Evolutionary conservation across 2,797 vertebrate species (phyloP), one percentile per base, ranked within the genome.

Genomic region (Anniella stebbinsi): DNA sequence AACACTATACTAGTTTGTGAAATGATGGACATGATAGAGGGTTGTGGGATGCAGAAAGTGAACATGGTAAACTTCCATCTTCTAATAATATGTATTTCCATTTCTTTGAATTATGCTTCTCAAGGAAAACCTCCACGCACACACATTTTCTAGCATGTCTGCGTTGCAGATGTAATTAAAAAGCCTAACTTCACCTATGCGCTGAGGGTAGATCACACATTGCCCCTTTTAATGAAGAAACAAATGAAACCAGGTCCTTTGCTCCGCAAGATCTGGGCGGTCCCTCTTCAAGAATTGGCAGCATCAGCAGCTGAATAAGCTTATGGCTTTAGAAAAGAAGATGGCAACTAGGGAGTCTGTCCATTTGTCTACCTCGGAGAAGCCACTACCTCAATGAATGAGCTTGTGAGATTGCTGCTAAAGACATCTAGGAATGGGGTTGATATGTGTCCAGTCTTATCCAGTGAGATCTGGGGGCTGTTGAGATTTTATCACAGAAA

Each of bases 11-110:
- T 91, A 85, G 85, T 86, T 89, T 87, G 66, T 91, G 38, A 84
- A 84, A 84, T 84, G 81, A 92, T 41, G n/a, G 78, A 36, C 33
- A 84, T 84, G 88, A 92, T 88, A 87, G 88, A 96, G 45, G 88
- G 23, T 90, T 80, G 88, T 93, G 88, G 84, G 91, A 1, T 28
- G 0, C 0, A 2, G 70, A 88, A 94, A 94, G 36, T 1, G 0
- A 33, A 93, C 51, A 93, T 66, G 86, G 2, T 38, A 77, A 89
- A 90, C 92, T 90, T 84, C 87, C 33, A 90, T 88, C 77, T 73
- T 81, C 83, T 84, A 85, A 28, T 76, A 94, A 93, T 66, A 80
- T 13, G 73, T 69, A 45, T 85, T 92, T 92, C 84, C 88, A 89
- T 93, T 85, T 88, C 86, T 36, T 60, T 75, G 30, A 72, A 38